Evolutionary conservation across 2,888 invertebrate genomes (phyloP).

Genomic region (Heliothis peltigera): DNA sequence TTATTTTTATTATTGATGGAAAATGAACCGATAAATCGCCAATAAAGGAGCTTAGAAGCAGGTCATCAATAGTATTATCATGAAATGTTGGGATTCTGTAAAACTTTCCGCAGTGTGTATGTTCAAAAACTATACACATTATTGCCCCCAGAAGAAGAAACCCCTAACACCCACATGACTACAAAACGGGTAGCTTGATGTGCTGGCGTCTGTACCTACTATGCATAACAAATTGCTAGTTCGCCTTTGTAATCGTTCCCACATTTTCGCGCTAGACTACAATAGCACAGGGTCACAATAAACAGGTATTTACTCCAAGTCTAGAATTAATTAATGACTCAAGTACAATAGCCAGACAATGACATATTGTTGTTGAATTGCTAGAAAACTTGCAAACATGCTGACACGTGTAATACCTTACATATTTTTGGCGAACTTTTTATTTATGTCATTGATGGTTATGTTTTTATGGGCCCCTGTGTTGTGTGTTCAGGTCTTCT

Average conservation of each 20-base stretch:
- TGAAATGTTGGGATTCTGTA: too few relatives aligned
- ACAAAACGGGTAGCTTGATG: too few relatives aligned
- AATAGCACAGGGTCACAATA: slow-evolving; percentile 16
- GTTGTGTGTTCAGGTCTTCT: too few relatives aligned
- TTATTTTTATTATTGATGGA: too few relatives aligned
- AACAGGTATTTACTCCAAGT: slow-evolving; percentile 7
- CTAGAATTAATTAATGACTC: slow-evolving; percentile 16
- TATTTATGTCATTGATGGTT: slow-evolving; percentile 1
- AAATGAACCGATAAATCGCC: too few relatives aligned
- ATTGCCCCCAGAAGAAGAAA: too few relatives aligned
- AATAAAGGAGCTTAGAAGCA: too few relatives aligned
- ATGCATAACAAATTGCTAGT: not conserved
- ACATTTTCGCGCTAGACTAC: slow-evolving; percentile 17
- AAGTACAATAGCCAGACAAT: slow-evolving; percentile 29
- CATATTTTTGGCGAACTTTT: slow-evolving; percentile 8
- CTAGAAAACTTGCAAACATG: slow-evolving; percentile 29
- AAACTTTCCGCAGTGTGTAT: too few relatives aligned
- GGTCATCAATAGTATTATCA: too few relatives aligned
- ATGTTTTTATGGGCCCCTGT: not conserved
- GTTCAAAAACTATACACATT: too few relatives aligned
- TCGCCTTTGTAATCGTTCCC: slow-evolving; percentile 1
- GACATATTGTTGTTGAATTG: slow-evolving; percentile 18
- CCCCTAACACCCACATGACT: too few relatives aligned
- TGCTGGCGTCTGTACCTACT: too few relatives aligned
- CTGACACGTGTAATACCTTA: slow-evolving; percentile 11